phyloP scores from a whole-genome alignment of 1,140 invertebrate genomes.

The Aphaenogaster ashmeadi region DNA sequence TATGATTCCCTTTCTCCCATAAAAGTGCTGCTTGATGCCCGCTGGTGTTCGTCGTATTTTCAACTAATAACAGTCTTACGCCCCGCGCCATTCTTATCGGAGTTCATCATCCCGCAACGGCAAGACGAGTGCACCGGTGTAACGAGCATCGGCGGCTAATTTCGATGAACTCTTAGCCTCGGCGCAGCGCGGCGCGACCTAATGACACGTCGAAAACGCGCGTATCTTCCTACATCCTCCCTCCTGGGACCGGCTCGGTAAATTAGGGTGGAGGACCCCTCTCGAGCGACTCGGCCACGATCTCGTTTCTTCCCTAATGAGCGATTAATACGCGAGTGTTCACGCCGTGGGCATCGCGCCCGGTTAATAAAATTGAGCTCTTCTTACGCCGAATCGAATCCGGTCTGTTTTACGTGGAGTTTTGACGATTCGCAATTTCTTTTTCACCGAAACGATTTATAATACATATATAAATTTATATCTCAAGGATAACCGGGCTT shows the following conservation, averaged over 20 bases:
- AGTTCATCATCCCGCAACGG: constrained; percentile 79
- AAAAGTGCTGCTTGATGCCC: constrained; percentile 81
- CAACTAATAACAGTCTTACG: constrained; percentile 84
- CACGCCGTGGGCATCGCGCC: background rate
- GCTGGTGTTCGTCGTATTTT: constrained; percentile 82
- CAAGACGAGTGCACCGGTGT: constrained; percentile 63
- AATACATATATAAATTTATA: background rate
- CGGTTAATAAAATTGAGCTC: constrained; percentile 5
- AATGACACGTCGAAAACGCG: constrained; percentile 50
- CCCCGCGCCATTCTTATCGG: constrained; percentile 81
- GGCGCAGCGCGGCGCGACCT: background rate
- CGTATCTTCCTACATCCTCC: background rate
- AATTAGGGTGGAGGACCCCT: constrained; percentile 20
- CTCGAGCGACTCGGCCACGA: background rate
- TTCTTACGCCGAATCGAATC: constrained; percentile 11
- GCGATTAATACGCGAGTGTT: constrained; percentile 24
- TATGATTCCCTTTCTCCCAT: constrained; percentile 81
- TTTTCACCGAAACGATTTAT: background rate
- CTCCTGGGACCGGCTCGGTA: too few relatives aligned
- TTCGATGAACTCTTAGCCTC: constrained; percentile 76
- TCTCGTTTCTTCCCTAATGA: constrained; percentile 33
- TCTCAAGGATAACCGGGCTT: background rate
- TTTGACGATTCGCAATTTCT: background rate
- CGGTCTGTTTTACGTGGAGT: background rate
- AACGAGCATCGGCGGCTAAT: constrained; percentile 78